Evolutionary conservation across 1,140 invertebrate species (phyloP).

Genomic region (Trypoxylus dichotomus): DNA sequence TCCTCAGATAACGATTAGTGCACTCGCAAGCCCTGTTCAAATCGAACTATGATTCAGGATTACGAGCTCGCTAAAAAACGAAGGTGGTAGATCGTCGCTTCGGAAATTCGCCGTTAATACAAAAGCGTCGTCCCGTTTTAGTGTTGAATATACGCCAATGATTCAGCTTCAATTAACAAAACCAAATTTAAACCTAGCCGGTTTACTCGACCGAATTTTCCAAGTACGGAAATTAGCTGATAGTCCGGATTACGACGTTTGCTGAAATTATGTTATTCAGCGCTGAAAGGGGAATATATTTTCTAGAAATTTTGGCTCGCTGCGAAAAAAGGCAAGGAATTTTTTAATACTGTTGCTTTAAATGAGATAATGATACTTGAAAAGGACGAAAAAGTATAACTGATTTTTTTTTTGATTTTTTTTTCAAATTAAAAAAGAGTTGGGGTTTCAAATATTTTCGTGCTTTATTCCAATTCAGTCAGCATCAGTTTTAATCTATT

Average conservation of each 20-base stretch:
- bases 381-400: no score
- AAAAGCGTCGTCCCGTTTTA: background rate
- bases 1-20: no score
- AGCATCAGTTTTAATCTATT: no score
- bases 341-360: no score
- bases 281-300: background rate
- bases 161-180: background rate
- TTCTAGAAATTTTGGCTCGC: background rate
- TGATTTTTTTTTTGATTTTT: no score
- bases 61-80: background rate
- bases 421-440: no score
- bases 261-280: background rate
- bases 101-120: background rate
- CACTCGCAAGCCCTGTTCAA: background rate
- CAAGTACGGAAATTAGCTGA: background rate
- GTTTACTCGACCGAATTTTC: background rate
- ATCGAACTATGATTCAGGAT: background rate
- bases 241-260: background rate
- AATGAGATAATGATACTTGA: no score
- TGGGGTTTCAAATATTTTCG: no score
- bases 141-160: background rate
- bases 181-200: background rate
- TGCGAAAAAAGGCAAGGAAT: background rate
- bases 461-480: no score
- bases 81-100: background rate